Base-by-base conservation (phyloP, 2,113 vertebrate genomes). In the Eclectus roratus region DNA sequence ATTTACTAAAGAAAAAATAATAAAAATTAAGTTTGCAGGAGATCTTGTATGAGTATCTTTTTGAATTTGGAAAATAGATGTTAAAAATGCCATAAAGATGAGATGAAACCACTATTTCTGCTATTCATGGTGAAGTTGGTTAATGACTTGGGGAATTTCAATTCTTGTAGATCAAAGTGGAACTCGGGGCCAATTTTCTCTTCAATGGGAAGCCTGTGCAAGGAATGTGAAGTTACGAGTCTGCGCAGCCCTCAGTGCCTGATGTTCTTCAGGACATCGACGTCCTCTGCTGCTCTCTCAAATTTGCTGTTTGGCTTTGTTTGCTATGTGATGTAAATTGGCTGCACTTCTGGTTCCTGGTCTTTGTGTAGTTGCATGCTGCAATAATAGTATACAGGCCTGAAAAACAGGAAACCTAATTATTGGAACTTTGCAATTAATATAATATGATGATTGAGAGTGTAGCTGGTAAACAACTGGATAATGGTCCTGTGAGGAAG, bases 381-480 rank as follows among this genome's bases (percentile, higher is more conserved):
- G 53, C 90, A 93, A 85, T 85, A 82, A 72, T 49, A 80, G 28
- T 55, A 70, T 17, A 8, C 5, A 47, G 31, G 28, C 82, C 79
- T 91, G 90, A 91, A 93, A 93, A 94, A 93, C 92, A 88, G 82
- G 93, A 94, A 93, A 73, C 17, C 24, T 94, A 77, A 90, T 80
- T 85, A 85, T 2, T 82, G 74, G 37, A 41, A 91, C 0, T 0
- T 13, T 83, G 71, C 58, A 93, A 91, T 96, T 93, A 94, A 72
- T 82, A 18, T 82, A 91, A 89, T 83, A 73, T 41, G n/a, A 37
- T 61, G 79, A 79, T 39, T 87, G 74, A 93, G 61, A 64, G 35
- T 44, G 39, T n/a, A 90, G 1, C 63, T 88, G 39, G 78, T 95
- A 94, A 97, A 87, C 85, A 93, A 13, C 23, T 19, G 35, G 49